phyloP scores from a whole-genome alignment of 2,113 vertebrate genomes.

The Gnathonemus echidnorhynchus region DNA sequence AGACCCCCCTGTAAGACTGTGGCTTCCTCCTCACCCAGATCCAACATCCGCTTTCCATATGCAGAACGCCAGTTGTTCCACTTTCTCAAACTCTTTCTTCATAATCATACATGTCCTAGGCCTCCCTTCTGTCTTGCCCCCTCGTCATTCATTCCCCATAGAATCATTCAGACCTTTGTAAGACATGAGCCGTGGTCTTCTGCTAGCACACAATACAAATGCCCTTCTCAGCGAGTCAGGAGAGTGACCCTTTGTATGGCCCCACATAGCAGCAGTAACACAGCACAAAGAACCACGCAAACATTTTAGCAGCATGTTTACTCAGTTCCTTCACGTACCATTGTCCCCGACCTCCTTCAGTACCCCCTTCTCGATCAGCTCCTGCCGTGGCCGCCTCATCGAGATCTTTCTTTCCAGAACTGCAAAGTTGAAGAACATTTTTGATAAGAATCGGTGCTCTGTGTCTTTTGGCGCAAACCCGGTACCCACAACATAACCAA shows the following conservation, averaged over 20 bases:
- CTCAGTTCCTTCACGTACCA: slow-evolving; percentile 63
- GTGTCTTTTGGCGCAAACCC: not conserved
- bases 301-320: not conserved
- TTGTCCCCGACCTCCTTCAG: slow-evolving; percentile 86
- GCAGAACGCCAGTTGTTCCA: not conserved
- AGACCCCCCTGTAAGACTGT: not conserved
- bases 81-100: not conserved
- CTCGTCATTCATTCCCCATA: not conserved
- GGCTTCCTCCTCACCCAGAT: not conserved
- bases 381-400: slow-evolving; percentile 89
- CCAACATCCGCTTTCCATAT: not conserved
- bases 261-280: not conserved
- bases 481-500: not conserved
- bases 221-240: not conserved
- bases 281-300: not conserved
- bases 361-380: slow-evolving; percentile 92
- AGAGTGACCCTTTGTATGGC: not conserved
- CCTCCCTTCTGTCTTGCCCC: not conserved
- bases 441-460: not conserved
- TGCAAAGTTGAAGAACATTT: slow-evolving; percentile 42
- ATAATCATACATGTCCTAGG: not conserved
- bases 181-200: not conserved
- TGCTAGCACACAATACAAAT: not conserved
- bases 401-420: slow-evolving; percentile 98
- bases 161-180: not conserved